Conservation (phyloP, 2,797 vertebrate genomes). For the Rhinophrynus dorsalis region DNA sequence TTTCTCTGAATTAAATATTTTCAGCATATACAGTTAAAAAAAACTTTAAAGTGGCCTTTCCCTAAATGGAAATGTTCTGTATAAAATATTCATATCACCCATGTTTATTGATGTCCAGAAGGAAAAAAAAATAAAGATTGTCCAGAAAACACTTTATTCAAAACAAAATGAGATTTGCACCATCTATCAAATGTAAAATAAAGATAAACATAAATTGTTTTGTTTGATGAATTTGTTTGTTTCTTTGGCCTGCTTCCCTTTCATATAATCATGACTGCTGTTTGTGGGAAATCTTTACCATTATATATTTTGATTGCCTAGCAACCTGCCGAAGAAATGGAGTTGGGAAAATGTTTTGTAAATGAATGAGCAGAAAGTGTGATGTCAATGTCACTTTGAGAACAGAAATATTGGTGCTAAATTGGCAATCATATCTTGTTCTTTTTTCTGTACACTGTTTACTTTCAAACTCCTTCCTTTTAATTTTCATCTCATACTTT, state of each 20-base stretch:
- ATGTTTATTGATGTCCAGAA: slow-evolving; percentile 26
- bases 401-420: slow-evolving; percentile 8
- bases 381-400: slow-evolving; percentile 26
- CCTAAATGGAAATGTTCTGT: not conserved
- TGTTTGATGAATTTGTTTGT: slow-evolving; percentile 34
- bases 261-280: slow-evolving; percentile 30
- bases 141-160: slow-evolving; percentile 27
- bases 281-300: slow-evolving; percentile 24
- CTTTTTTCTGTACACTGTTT: not conserved
- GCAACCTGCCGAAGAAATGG: slow-evolving; percentile 26
- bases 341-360: slow-evolving; percentile 25
- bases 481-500: not conserved
- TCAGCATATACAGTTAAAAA: not conserved
- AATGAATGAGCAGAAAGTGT: slow-evolving; percentile 19
- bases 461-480: not conserved
- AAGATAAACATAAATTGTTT: slow-evolving; percentile 27
- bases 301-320: slow-evolving; percentile 36
- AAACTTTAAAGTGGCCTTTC: not conserved
- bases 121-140: slow-evolving; percentile 7
- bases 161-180: slow-evolving; percentile 20
- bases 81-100: slow-evolving; percentile 22
- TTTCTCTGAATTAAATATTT: no score
- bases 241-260: slow-evolving; percentile 22
- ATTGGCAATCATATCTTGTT: slow-evolving; percentile 1
- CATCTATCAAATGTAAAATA: slow-evolving; percentile 31